Conservation (phyloP, 2,888 invertebrate genomes). For the Dorcus parallelipipedus region DNA sequence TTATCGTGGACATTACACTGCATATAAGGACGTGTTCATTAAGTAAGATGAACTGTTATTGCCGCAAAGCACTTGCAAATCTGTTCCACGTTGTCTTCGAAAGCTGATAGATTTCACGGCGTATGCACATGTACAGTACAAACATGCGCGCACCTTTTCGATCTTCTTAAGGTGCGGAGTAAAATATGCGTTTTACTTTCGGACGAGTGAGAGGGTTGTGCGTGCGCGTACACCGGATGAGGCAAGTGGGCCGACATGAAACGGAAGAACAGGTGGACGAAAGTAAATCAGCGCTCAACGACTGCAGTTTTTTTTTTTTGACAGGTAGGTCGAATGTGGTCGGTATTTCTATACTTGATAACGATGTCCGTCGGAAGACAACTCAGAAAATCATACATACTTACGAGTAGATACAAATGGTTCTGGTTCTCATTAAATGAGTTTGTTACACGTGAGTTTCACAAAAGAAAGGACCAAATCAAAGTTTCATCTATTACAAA, state of each 20-base stretch:
- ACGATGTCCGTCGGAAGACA: too few relatives aligned
- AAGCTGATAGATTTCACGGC: background rate
- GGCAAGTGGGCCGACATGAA: constrained; percentile 38
- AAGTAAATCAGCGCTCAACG: constrained; percentile 37
- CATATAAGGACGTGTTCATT: constrained; percentile 9
- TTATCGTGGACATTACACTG: constrained; percentile 3
- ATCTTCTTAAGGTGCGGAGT: constrained; percentile 9
- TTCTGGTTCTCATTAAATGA: too few relatives aligned
- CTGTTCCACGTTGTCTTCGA: background rate
- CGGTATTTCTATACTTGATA: too few relatives aligned
- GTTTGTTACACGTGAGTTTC: too few relatives aligned
- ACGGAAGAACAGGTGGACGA: constrained; percentile 43
- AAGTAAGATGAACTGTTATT: constrained; percentile 10
- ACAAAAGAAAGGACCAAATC: too few relatives aligned
- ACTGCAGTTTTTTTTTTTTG: constrained; percentile 14
- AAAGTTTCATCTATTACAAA: too few relatives aligned
- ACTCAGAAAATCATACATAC: too few relatives aligned
- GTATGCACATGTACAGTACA: background rate
- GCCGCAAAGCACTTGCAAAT: background rate
- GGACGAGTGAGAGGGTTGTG: constrained; percentile 23
- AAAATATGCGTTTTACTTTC: constrained; percentile 23
- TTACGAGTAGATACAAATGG: too few relatives aligned
- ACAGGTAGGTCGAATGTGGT: too few relatives aligned
- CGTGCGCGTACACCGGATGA: constrained; percentile 18
- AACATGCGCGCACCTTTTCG: background rate